Evolutionary conservation across 2,888 invertebrate genomes (phyloP), one percentile per base, ranked within the genome.

Genomic region (Ochropleura leucogaster): DNA sequence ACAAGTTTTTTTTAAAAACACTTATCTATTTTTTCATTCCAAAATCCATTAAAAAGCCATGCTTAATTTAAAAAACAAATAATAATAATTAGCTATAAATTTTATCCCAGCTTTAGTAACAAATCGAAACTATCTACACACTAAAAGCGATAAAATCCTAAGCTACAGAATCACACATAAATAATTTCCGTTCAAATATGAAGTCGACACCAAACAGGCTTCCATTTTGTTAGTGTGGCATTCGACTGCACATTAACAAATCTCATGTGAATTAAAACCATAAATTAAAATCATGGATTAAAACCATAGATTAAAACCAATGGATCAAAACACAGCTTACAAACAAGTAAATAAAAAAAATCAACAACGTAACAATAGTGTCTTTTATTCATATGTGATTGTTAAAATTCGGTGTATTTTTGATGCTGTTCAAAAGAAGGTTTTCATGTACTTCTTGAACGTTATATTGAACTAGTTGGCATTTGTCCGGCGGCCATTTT

Each of bases 101-200:
- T 80, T 85, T 82, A 85, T 64, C 20, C 72, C 87, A 86, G 88
- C 83, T 85, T 87, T 80, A 88, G 83, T 65, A 86, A 85, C 87
- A 88, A 88, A 88, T 82, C 79, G 86, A 88, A 90, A 90, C 90
- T 92, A 92, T 91, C 93, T 94, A 93, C 94, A 94, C 91, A 93
- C 92, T 94, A 94, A 86, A 92, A 84, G 90, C 92, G 94, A 92
- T 82, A 82, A 92, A 87, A 88, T 77, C 83, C 63, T 92, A 89
- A 89, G 89, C 93, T 95, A 95, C 90, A 90, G 93, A 94, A 96
- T 96, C 96, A 96, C 96, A 96, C 95, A 96, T 96, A 96, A 95
- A 96, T 96, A 95, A 95, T 94, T 92, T 94, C 92, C 93, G 91
- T 93, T 93, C 93, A 90, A 91, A 90, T 90, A 85, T 90, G 92